Evolutionary conservation across 1,140 invertebrate species (phyloP), one percentile per base, ranked within the genome.

Genomic region (Epicauta chinensis): DNA sequence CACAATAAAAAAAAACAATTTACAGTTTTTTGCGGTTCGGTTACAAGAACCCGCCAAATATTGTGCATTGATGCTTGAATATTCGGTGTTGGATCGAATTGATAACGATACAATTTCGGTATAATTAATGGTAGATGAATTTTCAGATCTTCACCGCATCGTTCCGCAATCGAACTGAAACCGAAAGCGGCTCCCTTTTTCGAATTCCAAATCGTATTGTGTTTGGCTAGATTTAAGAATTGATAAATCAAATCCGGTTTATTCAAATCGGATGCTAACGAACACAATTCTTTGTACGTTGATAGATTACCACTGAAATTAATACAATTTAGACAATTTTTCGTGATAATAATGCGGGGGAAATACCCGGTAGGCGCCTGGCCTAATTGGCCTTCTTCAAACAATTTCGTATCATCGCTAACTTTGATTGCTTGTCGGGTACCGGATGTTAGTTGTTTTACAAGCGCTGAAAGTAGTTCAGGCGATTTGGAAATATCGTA

Each of bases 161-260:
- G 79, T 38, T 81, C 74, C 0, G 90, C 87, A 39, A 95, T 89
- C 0, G 84, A 86, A 35, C 87, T 84, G 69, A 96, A 90, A 2
- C 91, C 91, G 76, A 93, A 93, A 0, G 92, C 91, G 31, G 93
- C 91, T 23, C 92, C 92, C 79, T 81, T 82, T 64, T 91, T 92
- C 1, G 91, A 93, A 62, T 91, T 94, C 93, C 93, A 97, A 15
- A 90, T 79, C 3, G 89, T 84, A 74, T 96, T 93, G 64, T 96
- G 88, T 76, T 95, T 93, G 3, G 92, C 92, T 48, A 97, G 73
- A 70, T 94, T 86, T 85, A 97, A 90, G 67, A 97, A 97, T 71
- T 92, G 89, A 71, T 97, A 97, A 52, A 96, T 82, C 36, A 97
- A 77, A 70, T 97, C 92, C 0, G 93, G 93, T 67, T 96, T 89